Evolutionary conservation across 2,888 invertebrate species (phyloP).

Genomic region (Phania funesta): DNA sequence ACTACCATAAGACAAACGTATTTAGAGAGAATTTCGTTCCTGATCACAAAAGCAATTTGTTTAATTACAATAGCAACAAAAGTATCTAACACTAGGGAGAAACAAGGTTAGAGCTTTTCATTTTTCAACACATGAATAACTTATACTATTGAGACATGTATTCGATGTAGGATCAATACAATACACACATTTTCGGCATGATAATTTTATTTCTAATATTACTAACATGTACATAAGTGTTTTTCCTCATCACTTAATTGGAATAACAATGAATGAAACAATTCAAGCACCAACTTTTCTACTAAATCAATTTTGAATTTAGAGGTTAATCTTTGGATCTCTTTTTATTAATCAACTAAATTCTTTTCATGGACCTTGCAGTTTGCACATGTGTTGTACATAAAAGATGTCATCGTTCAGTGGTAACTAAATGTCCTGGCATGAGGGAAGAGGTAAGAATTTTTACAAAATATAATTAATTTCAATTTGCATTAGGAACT

Average conservation of each 20-base stretch:
- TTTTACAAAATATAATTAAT: neutral
- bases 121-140: too few relatives aligned
- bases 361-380: slow-evolving; percentile 80
- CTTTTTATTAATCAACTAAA: slow-evolving; percentile 22
- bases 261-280: slow-evolving; percentile 24
- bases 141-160: too few relatives aligned
- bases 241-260: slow-evolving; percentile 14
- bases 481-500: neutral
- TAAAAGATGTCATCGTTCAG: slow-evolving; percentile 97
- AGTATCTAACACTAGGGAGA: too few relatives aligned
- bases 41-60: too few relatives aligned
- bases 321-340: neutral
- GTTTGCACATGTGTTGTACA: slow-evolving; percentile 99
- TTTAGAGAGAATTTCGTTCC: too few relatives aligned
- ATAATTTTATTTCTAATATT: neutral
- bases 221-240: slow-evolving; percentile 25
- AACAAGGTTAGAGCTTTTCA: too few relatives aligned
- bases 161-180: too few relatives aligned
- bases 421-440: slow-evolving; percentile 99
- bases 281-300: slow-evolving; percentile 18
- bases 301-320: slow-evolving; percentile 5
- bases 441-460: slow-evolving; percentile 90
- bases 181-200: slow-evolving; percentile 4
- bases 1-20: too few relatives aligned
- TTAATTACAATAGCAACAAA: too few relatives aligned